A percentile compares a stretch with the other conserved stretches of the same genome.
Conservation (phyloP, 2,797 vertebrate genomes). For the Spinus olivaceus region DNA sequence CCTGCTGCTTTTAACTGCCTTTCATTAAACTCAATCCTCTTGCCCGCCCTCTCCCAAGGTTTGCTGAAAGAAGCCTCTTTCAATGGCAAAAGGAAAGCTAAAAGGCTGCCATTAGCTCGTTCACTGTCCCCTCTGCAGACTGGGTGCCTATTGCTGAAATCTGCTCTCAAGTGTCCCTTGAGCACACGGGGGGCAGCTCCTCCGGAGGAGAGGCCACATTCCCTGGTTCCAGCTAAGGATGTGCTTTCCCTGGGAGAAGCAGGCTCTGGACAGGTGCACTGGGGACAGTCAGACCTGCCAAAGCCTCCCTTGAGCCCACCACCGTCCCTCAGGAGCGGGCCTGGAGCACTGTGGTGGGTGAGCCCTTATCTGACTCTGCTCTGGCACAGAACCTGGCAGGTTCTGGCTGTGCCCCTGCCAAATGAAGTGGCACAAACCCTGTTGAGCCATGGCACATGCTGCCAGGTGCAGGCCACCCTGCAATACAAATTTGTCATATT, state of each 20-base stretch:
- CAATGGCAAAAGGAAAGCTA: constrained; percentile 47
- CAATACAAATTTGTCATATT: neutral
- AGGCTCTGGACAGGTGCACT: neutral
- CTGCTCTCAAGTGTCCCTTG: neutral
- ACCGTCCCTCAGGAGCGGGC: accelerated
- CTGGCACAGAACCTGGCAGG: neutral
- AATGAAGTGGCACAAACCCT: neutral
- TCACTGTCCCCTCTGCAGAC: neutral
- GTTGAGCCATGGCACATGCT: neutral
- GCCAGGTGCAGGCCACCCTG: neutral
- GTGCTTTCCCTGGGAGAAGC: neutral
- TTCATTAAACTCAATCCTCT: constrained; percentile 41
- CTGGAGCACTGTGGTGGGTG: neutral
- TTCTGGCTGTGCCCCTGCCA: neutral
- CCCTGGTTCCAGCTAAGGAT: neutral
- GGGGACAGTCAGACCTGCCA: neutral
- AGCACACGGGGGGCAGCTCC: neutral
- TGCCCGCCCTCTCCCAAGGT: neutral
- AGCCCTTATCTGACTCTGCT: neutral
- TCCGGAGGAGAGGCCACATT: neutral
- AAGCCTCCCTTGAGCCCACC: neutral
- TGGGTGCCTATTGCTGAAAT: constrained; percentile 50
- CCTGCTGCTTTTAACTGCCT: constrained; percentile 22
- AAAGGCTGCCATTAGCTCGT: constrained; percentile 31
- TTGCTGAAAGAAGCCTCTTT: constrained; percentile 5